Conservation (phyloP, 1,140 invertebrate species). For the Drosophila jambulina region DNA sequence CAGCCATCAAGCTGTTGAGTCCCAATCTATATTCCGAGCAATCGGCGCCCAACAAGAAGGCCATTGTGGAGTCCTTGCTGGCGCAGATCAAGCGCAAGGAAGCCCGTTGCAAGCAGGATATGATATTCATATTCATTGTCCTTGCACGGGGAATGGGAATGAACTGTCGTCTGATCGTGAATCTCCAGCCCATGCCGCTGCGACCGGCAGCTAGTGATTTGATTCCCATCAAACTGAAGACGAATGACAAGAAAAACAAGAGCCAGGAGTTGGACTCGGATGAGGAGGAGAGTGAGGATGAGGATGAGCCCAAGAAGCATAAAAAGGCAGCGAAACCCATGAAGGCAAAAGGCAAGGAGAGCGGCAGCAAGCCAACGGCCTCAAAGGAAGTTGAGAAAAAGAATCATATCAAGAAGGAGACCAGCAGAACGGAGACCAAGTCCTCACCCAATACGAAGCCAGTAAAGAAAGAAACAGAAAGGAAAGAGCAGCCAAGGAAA, state of each 20-base stretch:
- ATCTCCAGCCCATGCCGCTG: slow-evolving; percentile 88
- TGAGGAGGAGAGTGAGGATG: slow-evolving; percentile 30
- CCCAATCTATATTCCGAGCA: slow-evolving; percentile 80
- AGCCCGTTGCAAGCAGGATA: slow-evolving; percentile 88
- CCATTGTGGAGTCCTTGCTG: slow-evolving; percentile 86
- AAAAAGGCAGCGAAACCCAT: slow-evolving; percentile 11
- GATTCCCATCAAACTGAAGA: slow-evolving; percentile 87
- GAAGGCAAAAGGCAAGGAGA: slow-evolving; percentile 11
- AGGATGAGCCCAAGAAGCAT: slow-evolving; percentile 44
- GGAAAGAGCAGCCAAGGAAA: slow-evolving; percentile 13
- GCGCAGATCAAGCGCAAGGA: slow-evolving; percentile 88
- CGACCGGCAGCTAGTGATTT: slow-evolving; percentile 87
- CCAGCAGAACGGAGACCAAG: slow-evolving; percentile 6
- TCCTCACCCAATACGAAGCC: slow-evolving; percentile 1
- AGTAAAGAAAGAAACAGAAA: background rate
- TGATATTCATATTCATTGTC: slow-evolving; percentile 91
- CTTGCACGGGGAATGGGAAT: slow-evolving; percentile 92
- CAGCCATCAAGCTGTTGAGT: slow-evolving; percentile 87
- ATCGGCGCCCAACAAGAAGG: slow-evolving; percentile 48
- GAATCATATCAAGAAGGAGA: slow-evolving; percentile 15
- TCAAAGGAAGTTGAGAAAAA: slow-evolving; percentile 11
- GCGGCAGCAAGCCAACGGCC: background rate
- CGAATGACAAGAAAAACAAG: slow-evolving; percentile 59
- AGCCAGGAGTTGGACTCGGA: slow-evolving; percentile 55
- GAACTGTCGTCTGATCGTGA: slow-evolving; percentile 91